phyloP scores from a whole-genome alignment of 2,888 invertebrate species.

The Xanthia togata region DNA sequence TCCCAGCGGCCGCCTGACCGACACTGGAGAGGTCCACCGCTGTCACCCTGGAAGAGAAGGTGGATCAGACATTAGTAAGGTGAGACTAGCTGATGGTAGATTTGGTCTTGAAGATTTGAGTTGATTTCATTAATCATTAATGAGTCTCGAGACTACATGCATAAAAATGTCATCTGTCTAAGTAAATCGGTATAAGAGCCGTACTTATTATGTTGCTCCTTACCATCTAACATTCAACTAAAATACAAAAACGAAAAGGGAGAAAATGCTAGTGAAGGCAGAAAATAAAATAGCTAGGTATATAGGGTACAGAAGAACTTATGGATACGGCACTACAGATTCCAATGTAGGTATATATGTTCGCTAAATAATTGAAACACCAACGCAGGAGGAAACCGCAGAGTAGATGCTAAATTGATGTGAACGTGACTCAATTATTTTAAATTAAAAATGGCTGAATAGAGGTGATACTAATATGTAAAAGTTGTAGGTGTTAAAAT shows the following conservation, averaged over 20 bases:
- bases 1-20: conserved; percentile 96
- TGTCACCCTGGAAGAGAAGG: conserved; percentile 93
- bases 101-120: not conserved
- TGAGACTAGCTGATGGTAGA: not conserved
- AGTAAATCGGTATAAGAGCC: not conserved
- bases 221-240: not conserved
- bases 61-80: not conserved
- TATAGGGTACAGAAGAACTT: not conserved
- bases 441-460: conserved; percentile 27
- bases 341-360: not conserved
- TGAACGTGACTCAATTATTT: conserved; percentile 45
- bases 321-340: not conserved
- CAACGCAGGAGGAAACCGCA: not conserved
- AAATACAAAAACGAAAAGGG: not conserved
- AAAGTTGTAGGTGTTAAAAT: conserved; percentile 14
- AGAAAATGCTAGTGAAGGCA: not conserved
- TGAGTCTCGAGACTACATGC: not conserved
- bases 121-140: not conserved
- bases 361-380: conserved; percentile 6
- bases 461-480: not conserved
- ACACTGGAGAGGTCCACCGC: conserved; percentile 97
- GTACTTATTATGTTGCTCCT: not conserved
- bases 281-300: no score
- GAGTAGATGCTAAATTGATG: not conserved
- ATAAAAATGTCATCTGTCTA: not conserved